A percentile compares a stretch with the other conserved stretches of the same genome.
Evolutionary conservation across 2,888 invertebrate genomes (phyloP).

Genomic region (Fragum sueziense): DNA sequence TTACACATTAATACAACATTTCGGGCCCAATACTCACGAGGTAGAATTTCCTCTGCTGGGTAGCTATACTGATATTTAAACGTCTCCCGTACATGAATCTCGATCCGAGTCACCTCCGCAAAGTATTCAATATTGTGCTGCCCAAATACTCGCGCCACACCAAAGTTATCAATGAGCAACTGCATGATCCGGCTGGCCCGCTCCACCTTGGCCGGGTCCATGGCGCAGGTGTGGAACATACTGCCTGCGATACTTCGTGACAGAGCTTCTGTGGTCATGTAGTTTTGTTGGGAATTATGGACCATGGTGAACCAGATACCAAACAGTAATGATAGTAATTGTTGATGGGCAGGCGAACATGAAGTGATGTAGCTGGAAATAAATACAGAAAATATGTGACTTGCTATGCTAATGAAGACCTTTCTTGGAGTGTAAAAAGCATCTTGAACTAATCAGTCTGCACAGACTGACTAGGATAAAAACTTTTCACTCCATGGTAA

Average conservation of each 20-base stretch:
- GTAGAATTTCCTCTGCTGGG: conserved; percentile 74
- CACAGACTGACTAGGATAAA: too few species aligned
- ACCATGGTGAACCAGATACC: conserved; percentile 89
- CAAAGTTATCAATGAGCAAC: conserved; percentile 98
- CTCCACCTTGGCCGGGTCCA: conserved; percentile 79
- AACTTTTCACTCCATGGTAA: too few species aligned
- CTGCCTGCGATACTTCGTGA: conserved; percentile 81
- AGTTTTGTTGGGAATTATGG: conserved; percentile 80
- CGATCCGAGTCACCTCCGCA: conserved; percentile 79
- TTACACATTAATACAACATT: too few species aligned
- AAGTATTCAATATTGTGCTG: conserved; percentile 81
- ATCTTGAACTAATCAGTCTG: too few species aligned
- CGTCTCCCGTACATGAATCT: conserved; percentile 79
- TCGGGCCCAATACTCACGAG: conserved; percentile 76
- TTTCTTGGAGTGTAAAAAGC: too few species aligned
- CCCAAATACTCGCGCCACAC: conserved; percentile 96
- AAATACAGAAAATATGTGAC: neutral
- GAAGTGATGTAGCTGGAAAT: conserved; percentile 91
- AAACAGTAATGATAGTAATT: conserved; percentile 95
- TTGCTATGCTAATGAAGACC: neutral
- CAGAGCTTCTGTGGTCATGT: conserved; percentile 82
- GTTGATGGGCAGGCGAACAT: conserved; percentile 85
- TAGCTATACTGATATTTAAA: conserved; percentile 80
- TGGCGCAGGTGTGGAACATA: conserved; percentile 81
- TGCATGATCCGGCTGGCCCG: conserved; percentile 96